A percentile compares a stretch with the other conserved stretches of the same genome.
These are phyloP conservation scores for Cygnus olor DNA, from an alignment of 2,797 vertebrate species.

Conservation along the genomic window DNA sequence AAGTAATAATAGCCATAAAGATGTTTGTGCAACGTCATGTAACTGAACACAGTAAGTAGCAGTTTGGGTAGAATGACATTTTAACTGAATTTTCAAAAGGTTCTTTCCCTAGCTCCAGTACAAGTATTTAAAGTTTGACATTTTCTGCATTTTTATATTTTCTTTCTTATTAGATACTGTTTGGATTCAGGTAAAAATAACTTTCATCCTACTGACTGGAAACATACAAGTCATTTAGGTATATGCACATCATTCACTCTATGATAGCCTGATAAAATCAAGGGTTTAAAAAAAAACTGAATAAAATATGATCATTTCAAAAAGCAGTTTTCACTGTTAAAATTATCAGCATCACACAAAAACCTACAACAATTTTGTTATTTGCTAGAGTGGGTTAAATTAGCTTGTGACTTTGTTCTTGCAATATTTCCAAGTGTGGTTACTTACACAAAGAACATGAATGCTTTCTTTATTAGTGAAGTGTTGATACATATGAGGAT, in stretches of 20 bases:
- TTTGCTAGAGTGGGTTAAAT: background rate
- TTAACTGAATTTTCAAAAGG: background rate
- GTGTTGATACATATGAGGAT: fast-evolving
- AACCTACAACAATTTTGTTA: background rate
- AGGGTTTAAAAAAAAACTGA: background rate
- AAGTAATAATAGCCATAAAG: background rate
- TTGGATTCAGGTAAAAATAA: background rate
- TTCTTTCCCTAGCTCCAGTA: background rate
- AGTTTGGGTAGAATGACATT: background rate
- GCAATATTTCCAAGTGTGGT: fast-evolving
- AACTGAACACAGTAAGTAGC: background rate
- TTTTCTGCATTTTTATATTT: background rate
- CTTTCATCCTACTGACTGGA: background rate
- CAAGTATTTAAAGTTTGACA: background rate
- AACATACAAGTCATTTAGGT: background rate
- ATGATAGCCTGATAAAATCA: background rate
- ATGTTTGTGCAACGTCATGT: fast-evolving
- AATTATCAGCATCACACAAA: background rate
- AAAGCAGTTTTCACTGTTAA: background rate
- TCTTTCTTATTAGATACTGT: background rate
- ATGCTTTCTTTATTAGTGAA: background rate
- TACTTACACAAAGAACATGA: background rate
- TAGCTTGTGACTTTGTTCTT: background rate
- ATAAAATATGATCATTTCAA: fast-evolving
- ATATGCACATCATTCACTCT: background rate